These are phyloP conservation scores for Hyla sarda DNA, from an alignment of 2,113 vertebrate species.

Conservation along the genomic window DNA sequence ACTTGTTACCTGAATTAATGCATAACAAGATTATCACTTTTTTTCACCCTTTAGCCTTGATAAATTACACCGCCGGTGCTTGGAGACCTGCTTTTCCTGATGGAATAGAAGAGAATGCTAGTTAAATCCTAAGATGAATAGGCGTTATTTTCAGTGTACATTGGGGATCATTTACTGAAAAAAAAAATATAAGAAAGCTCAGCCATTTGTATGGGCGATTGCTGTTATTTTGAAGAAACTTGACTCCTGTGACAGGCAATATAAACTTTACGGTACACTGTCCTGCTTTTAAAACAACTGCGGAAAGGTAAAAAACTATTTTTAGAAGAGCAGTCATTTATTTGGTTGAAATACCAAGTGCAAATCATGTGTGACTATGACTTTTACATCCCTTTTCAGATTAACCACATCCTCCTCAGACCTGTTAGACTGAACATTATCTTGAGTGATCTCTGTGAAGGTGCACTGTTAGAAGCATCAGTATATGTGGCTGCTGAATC, in stretches of 20 bases:
- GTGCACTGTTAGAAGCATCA: neutral
- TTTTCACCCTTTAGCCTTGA: slow-evolving; percentile 56
- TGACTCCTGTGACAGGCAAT: slow-evolving; percentile 29
- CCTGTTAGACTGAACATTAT: neutral
- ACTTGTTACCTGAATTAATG: slow-evolving; percentile 51
- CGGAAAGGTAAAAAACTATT: slow-evolving; percentile 29
- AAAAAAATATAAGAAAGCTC: slow-evolving; percentile 24
- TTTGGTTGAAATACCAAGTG: slow-evolving; percentile 29
- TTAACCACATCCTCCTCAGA: neutral
- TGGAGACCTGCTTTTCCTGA: slow-evolving; percentile 42
- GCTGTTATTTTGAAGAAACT: slow-evolving; percentile 36
- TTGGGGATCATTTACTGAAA: slow-evolving; percentile 51
- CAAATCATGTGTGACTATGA: slow-evolving; percentile 43
- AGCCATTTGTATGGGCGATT: slow-evolving; percentile 31
- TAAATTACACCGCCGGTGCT: slow-evolving; percentile 37
- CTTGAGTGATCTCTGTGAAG: neutral
- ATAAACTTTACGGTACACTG: neutral
- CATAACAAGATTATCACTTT: slow-evolving; percentile 52
- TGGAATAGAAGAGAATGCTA: slow-evolving; percentile 43
- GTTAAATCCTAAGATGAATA: slow-evolving; percentile 55
- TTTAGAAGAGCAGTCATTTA: slow-evolving; percentile 37
- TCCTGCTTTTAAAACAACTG: slow-evolving; percentile 32
- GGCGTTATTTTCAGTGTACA: slow-evolving; percentile 33
- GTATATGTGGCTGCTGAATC: neutral
- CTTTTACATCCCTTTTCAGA: slow-evolving; percentile 17